These are phyloP conservation scores for Limenitis camilla DNA, from an alignment of 2,888 invertebrate genomes.

Conservation along the genomic window DNA sequence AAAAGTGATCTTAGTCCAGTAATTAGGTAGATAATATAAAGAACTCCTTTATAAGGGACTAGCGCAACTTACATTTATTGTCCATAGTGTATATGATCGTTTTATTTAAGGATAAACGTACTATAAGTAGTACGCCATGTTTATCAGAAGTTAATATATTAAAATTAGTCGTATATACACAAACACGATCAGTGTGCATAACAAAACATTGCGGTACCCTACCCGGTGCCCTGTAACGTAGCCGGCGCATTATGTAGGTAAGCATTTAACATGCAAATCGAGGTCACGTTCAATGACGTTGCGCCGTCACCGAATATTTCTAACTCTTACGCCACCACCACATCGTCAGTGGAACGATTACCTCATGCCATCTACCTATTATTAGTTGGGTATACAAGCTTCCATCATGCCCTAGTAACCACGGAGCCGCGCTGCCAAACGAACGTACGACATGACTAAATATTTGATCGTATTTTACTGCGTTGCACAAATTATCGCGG, in stretches of 20 bases:
- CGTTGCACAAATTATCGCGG: conserved; percentile 42
- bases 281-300: conserved; percentile 58
- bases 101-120: too few relatives aligned
- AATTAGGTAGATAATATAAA: too few relatives aligned
- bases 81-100: too few relatives aligned
- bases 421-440: conserved; percentile 46
- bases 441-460: conserved; percentile 57
- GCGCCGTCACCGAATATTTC: conserved; percentile 58
- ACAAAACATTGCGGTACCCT: background rate
- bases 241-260: conserved; percentile 4
- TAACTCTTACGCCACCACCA: conserved; percentile 56
- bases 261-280: conserved; percentile 41
- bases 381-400: conserved; percentile 60
- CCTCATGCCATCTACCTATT: conserved; percentile 68
- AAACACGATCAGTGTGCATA: conserved; percentile 4
- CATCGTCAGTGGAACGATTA: conserved; percentile 59
- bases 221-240: background rate
- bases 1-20: too few relatives aligned
- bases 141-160: too few relatives aligned
- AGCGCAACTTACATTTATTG: too few relatives aligned
- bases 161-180: background rate
- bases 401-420: conserved; percentile 61
- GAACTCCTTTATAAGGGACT: too few relatives aligned
- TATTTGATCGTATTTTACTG: conserved; percentile 42
- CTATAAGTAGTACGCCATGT: too few relatives aligned